Base-by-base conservation (phyloP, 2,888 invertebrate species). In the Aleiodes alternator region DNA sequence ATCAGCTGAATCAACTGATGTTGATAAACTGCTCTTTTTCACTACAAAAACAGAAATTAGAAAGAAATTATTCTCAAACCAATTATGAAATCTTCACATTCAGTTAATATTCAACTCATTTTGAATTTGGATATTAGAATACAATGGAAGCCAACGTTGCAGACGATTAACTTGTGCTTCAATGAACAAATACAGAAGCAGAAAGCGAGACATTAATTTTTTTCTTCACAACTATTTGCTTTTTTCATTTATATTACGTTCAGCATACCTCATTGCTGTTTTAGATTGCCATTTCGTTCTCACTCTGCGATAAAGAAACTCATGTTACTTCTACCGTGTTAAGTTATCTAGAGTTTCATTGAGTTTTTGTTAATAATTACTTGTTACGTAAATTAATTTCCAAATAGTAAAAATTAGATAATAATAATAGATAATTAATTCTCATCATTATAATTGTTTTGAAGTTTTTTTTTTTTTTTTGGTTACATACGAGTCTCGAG, bases 401-500 rank as follows among this genome's bases (percentile, higher is more conserved):
- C 43, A 11, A 51, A 11, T 66, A 66, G 34, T 43, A 14, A 43
- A 66, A 66, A 12, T 48, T 23, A 53, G 7, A 53, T 38, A 31
- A 57, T 38, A 7, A 57, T 43, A 34, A 16, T 16, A 53, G 34
- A 53, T 55, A 23, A 43, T 43, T 48, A 57, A 69, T 14, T 38
- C 16, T 53, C 38, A 11, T 43, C 43, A 43, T 43, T 43, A 43
- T 9, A 38, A 56, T 56, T 43, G 48, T 29, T 75, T 73, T 55
- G 51, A 29, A n/a, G 43, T 66, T 70, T 56, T 72, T 75, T 78
- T 50, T 4, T 14, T n/a, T n/a, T n/a, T n/a, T n/a, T n/a, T n/a
- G n/a, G 66, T 79, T 83, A 84, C 86, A 80, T 84, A 86, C 86
- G 81, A 79, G 83, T 84, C 76, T 85, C 85, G 69, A 81, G 77